Evolutionary conservation across 1,140 invertebrate genomes (phyloP).

Genomic region (Scaptomyza hsui): DNA sequence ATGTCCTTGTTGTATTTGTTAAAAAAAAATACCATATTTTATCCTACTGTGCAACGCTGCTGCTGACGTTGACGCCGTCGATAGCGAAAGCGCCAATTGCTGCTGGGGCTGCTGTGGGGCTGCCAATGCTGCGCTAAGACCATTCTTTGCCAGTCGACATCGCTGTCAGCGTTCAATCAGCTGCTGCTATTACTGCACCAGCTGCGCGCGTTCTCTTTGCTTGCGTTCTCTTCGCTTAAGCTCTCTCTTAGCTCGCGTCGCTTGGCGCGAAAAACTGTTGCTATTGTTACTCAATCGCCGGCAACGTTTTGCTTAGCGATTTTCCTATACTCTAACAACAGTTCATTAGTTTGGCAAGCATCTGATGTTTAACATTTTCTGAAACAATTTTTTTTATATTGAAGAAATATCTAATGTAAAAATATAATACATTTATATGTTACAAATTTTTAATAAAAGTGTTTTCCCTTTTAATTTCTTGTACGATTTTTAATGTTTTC

Average conservation of each 20-base stretch:
- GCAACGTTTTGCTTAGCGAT: constrained; percentile 55
- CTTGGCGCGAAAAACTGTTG: constrained; percentile 78
- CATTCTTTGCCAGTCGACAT: constrained; percentile 68
- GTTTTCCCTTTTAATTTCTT: too few relatives aligned
- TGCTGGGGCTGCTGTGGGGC: constrained; percentile 47
- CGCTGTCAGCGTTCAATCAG: constrained; percentile 22
- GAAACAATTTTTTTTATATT: not conserved
- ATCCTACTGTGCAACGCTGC: constrained; percentile 34
- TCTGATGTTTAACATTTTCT: not conserved
- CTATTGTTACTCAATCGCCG: constrained; percentile 80
- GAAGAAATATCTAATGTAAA: too few relatives aligned
- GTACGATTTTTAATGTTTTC: too few relatives aligned
- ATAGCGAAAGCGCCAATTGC: constrained; percentile 42
- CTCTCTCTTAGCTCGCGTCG: constrained; percentile 51
- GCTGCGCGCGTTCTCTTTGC: constrained; percentile 44
- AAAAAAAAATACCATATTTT: not conserved
- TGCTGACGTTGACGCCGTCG: constrained; percentile 42
- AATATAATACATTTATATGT: too few relatives aligned
- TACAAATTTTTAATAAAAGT: too few relatives aligned
- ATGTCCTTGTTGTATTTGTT: too few relatives aligned
- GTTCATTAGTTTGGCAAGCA: not conserved
- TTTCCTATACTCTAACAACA: constrained; percentile 32
- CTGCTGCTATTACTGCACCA: constrained; percentile 53
- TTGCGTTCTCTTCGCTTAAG: constrained; percentile 17
- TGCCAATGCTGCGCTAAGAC: constrained; percentile 64